phyloP scores from a whole-genome alignment of 1,140 invertebrate genomes.

The Dreissena rostriformis region DNA sequence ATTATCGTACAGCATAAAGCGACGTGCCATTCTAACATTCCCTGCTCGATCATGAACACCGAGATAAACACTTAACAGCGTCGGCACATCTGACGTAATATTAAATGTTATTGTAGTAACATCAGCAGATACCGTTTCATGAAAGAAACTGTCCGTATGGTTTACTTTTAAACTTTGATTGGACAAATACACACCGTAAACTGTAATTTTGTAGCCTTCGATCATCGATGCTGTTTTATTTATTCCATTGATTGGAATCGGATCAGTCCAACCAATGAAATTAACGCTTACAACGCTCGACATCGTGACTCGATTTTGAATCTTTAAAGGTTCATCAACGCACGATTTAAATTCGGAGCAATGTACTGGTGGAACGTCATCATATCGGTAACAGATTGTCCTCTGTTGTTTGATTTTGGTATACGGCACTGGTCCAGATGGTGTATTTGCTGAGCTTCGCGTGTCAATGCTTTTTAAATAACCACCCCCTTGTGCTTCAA shows the following conservation, averaged over 20 bases:
- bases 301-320: not conserved
- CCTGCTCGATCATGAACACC: constrained; percentile 37
- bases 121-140: not conserved
- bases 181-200: not conserved
- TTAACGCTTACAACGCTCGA: not conserved
- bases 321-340: constrained; percentile 4
- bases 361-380: not conserved
- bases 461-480: constrained; percentile 21
- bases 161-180: not conserved
- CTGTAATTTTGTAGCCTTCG: constrained; percentile 23
- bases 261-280: constrained; percentile 31
- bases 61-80: not conserved
- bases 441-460: too few relatives aligned
- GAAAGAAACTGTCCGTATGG: not conserved
- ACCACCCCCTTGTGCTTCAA: constrained; percentile 23
- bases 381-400: constrained; percentile 28
- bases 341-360: not conserved
- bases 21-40: constrained; percentile 1
- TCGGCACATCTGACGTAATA: constrained; percentile 9
- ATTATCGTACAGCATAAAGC: constrained; percentile 32
- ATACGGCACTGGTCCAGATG: not conserved
- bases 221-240: not conserved
- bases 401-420: not conserved
- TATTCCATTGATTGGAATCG: not conserved
- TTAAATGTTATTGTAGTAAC: not conserved